Percentiles rank a stretch among this genome's conserved stretches.
Evolutionary conservation across 2,113 vertebrate genomes (phyloP).

Genomic region (Xiphias gladius): DNA sequence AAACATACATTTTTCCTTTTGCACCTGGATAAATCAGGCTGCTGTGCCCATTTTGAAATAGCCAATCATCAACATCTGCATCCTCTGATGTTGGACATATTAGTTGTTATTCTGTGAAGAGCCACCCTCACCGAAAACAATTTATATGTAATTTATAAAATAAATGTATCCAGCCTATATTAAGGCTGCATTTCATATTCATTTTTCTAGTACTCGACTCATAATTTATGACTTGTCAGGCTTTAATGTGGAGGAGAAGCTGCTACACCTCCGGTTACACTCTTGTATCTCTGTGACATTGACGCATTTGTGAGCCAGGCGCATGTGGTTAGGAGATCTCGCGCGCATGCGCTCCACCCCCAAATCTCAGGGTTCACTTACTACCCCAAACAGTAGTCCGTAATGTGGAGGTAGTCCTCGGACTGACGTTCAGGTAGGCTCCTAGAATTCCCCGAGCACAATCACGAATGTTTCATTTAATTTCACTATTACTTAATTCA

Average conservation of each 20-base stretch:
- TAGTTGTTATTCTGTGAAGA: too few relatives aligned
- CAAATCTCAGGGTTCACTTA: constrained; percentile 63
- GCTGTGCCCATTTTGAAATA: neutral
- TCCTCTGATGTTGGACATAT: too few relatives aligned
- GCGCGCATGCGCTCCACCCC: constrained; percentile 76
- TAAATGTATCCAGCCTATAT: neutral
- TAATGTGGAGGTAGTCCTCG: constrained; percentile 23
- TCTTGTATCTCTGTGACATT: fast-evolving
- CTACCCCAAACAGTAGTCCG: constrained; percentile 23
- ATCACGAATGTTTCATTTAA: neutral
- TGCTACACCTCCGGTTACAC: constrained; percentile 24
- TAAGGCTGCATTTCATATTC: neutral
- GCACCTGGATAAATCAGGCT: neutral
- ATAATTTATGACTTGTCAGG: neutral
- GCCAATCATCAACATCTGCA: neutral
- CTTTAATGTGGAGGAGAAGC: neutral
- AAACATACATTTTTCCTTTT: neutral
- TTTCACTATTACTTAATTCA: neutral
- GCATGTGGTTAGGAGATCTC: constrained; percentile 69
- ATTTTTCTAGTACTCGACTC: neutral
- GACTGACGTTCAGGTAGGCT: neutral
- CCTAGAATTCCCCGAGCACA: neutral
- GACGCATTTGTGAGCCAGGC: constrained; percentile 50
- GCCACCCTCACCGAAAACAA: neutral
- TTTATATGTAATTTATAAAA: neutral